Evolutionary conservation across 2,113 vertebrate species (phyloP), one percentile per base, ranked within the genome.

Genomic region (Tachycineta bicolor): DNA sequence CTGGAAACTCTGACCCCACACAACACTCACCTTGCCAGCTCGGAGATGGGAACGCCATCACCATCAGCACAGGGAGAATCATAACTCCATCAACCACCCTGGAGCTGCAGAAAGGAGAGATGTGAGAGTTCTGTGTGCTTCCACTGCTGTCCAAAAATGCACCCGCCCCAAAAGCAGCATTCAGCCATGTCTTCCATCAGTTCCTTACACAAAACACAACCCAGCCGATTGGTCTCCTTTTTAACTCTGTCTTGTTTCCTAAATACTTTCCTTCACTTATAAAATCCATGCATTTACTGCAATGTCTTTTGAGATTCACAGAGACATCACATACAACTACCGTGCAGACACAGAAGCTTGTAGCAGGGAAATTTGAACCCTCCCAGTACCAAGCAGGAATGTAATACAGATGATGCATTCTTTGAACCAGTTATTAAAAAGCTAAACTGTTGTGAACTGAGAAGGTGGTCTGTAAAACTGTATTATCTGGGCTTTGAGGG

Each of bases 21-120:
- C 34, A 7, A 6, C 71, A 95, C 98, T 98, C 98, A 99, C 99
- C 99, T 98, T 99, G 98, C 97, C 98, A 87, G 70, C 98, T 98
- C 2, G 96, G 98, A 92, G 97, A 98, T 71, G 98, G 98, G 77
- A 98, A 95, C 68, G 97, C 97, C 96, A 99, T 96, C 97, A 98
- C 50, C 73, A 98, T 81, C 79, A 99, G 96, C 74, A 99, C 94
- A 39, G 99, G 97, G 91, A 99, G 97, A 96, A 99, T 96, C 98
- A 98, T 98, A 73, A 97, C 97, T 96, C 98, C 97, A 96, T 98
- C 94, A 44, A 95, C 97, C 98, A 98, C 98, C 44, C 97, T 93
- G 96, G 95, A 98, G 97, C 99, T 99, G 95, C 44, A 91, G 88
- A 63, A 60, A 96, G 64, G 62, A 83, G 47, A 94, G 63, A 39